These are phyloP conservation scores for Leptinotarsa tumamoca DNA, from an alignment of 2,888 invertebrate species.

Conservation along the genomic window DNA sequence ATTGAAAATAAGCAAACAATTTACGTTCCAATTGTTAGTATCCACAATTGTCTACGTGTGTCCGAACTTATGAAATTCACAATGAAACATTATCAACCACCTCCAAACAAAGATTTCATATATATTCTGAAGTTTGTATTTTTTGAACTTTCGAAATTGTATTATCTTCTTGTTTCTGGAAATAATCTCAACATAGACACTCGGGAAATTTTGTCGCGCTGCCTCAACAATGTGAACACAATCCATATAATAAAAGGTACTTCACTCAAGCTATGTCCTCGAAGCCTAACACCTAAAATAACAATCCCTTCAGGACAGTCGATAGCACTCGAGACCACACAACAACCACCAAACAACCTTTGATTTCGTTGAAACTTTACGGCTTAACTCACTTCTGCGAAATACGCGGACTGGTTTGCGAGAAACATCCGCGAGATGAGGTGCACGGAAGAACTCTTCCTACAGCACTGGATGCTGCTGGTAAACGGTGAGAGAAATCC, in stretches of 20 bases:
- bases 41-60: no score
- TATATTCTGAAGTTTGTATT: no score
- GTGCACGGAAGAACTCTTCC: conserved; percentile 32
- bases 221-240: no score
- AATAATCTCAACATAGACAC: no score
- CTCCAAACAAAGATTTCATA: no score
- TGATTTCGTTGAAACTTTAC: neutral
- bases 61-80: no score
- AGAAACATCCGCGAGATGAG: neutral
- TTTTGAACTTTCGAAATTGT: no score
- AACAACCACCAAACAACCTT: conserved; percentile 21
- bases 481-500: conserved; percentile 45
- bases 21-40: no score
- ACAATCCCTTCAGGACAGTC: neutral
- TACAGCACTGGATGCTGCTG: conserved; percentile 51
- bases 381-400: neutral
- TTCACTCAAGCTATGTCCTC: neutral
- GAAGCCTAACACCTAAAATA: neutral
- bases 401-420: conserved; percentile 2
- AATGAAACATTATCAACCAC: no score
- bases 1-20: no score
- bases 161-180: no score
- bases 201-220: no score
- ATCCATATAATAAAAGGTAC: neutral
- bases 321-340: conserved; percentile 8